Evolutionary conservation across 2,113 vertebrate genomes (phyloP).

Genomic region (Sterna hirundo): DNA sequence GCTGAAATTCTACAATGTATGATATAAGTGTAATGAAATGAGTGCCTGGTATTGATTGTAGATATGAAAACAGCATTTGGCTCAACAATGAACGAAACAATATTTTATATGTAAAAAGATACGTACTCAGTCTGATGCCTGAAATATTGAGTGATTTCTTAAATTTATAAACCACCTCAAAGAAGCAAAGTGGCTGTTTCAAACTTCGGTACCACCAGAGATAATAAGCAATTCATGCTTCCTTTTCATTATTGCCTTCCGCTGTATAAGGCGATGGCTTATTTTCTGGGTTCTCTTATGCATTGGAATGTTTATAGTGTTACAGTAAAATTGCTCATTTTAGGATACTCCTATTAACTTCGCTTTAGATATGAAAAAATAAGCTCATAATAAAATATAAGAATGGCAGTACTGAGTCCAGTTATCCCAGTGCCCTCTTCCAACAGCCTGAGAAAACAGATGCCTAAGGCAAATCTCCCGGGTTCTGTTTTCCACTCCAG

Average conservation of each 20-base stretch:
- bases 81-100: background rate
- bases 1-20: background rate
- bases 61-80: background rate
- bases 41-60: conserved; percentile 13
- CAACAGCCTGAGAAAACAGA: background rate
- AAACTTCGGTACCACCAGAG: background rate
- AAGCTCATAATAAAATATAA: background rate
- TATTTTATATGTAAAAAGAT: background rate
- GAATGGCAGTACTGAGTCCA: background rate
- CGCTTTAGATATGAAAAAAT: background rate
- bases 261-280: background rate
- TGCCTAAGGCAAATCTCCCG: background rate
- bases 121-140: background rate
- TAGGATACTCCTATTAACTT: background rate
- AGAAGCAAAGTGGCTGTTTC: background rate
- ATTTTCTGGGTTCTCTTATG: background rate
- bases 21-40: conserved; percentile 1
- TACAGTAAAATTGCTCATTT: background rate
- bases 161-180: conserved; percentile 5
- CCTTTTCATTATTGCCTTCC: background rate
- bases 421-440: background rate
- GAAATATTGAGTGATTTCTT: conserved; percentile 5
- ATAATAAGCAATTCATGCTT: background rate
- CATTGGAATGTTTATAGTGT: background rate
- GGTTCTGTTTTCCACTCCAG: background rate